These are phyloP conservation scores for Triplophysa dalaica DNA, from an alignment of 2,113 vertebrate species.

Conservation along the genomic window DNA sequence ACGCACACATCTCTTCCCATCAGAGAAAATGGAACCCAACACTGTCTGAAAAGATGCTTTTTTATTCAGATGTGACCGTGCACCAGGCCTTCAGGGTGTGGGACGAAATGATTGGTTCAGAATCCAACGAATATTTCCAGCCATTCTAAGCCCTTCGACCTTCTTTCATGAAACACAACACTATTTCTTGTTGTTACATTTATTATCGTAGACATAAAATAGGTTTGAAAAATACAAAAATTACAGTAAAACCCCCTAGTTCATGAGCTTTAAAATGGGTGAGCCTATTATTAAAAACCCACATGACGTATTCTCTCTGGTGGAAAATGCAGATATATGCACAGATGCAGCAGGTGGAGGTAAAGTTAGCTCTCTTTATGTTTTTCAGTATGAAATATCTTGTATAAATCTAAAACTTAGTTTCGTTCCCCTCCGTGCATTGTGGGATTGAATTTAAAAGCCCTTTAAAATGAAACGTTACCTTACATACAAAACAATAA, in stretches of 20 bases:
- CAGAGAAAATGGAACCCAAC: conserved; percentile 53
- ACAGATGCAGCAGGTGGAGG: not conserved
- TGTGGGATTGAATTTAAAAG: too few species aligned
- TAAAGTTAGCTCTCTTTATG: not conserved
- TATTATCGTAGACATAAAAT: too few species aligned
- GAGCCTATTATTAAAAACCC: too few species aligned
- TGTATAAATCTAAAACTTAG: too few species aligned
- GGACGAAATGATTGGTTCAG: not conserved
- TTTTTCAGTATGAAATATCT: not conserved
- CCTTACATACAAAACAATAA: too few species aligned
- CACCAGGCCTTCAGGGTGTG: not conserved
- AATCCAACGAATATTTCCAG: not conserved
- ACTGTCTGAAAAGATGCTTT: conserved; percentile 1
- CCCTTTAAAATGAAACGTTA: too few species aligned
- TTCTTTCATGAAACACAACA: too few species aligned
- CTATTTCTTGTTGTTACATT: not conserved
- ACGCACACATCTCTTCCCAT: conserved; percentile 57
- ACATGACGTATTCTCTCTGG: not conserved
- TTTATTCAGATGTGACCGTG: conserved; percentile 12
- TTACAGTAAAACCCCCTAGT: not conserved
- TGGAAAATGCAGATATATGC: not conserved
- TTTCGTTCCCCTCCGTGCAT: too few species aligned
- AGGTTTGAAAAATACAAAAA: not conserved
- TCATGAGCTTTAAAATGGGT: too few species aligned
- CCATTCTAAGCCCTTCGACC: not conserved